These are phyloP conservation scores for Urocolius indicus DNA, from an alignment of 2,113 vertebrate genomes.

Conservation along the genomic window DNA sequence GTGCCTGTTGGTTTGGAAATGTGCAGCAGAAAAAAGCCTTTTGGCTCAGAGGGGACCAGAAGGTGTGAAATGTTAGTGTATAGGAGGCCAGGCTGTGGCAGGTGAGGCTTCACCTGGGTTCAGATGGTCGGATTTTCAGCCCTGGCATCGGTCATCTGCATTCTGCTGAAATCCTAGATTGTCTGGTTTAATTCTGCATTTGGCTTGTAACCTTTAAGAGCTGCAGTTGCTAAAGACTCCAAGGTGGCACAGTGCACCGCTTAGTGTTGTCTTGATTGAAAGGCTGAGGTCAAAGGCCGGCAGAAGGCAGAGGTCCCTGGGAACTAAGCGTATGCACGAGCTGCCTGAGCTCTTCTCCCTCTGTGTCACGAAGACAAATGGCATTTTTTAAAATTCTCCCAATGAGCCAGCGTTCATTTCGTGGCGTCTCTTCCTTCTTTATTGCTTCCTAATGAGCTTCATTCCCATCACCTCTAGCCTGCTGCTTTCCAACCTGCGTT, in stretches of 20 bases:
- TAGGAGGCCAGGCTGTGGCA: not conserved
- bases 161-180: not conserved
- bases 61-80: not conserved
- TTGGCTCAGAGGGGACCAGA: not conserved
- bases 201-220: not conserved
- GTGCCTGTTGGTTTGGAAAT: not conserved
- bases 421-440: constrained; percentile 34
- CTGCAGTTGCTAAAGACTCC: not conserved
- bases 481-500: constrained; percentile 10
- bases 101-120: not conserved
- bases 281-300: constrained; percentile 64
- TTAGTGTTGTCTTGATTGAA: constrained; percentile 63
- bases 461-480: constrained; percentile 38
- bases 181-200: not conserved
- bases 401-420: constrained; percentile 53
- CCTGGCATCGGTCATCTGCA: not conserved
- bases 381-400: constrained; percentile 53
- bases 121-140: not conserved
- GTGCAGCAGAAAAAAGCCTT: not conserved
- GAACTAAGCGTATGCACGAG: constrained; percentile 44
- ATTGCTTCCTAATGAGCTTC: constrained; percentile 74
- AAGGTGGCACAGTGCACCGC: not conserved
- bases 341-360: constrained; percentile 44
- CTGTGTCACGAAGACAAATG: constrained; percentile 79
- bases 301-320: constrained; percentile 63